phyloP scores from a whole-genome alignment of 2,113 vertebrate species.

The Acinonyx jubatus region DNA sequence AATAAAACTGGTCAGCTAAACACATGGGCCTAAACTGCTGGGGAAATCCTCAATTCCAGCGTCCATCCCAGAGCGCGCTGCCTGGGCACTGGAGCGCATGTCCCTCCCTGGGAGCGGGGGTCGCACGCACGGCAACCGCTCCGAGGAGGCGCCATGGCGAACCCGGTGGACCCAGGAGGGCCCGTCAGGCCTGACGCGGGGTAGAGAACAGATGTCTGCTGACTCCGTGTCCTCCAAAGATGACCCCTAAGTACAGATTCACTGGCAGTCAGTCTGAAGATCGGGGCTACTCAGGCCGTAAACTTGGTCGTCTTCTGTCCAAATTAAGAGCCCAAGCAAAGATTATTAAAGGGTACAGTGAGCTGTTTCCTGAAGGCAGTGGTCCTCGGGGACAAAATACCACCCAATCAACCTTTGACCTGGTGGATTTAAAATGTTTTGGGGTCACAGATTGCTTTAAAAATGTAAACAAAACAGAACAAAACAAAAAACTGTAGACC shows the following conservation, averaged over 20 bases:
- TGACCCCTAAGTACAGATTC: neutral
- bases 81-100: neutral
- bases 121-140: neutral
- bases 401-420: neutral
- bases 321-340: constrained; percentile 35
- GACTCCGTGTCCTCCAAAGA: neutral
- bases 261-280: neutral
- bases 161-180: accelerated
- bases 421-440: neutral
- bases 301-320: neutral
- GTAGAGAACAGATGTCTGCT: neutral
- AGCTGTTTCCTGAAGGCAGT: constrained; percentile 38
- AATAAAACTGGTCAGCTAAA: neutral
- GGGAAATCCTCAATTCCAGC: neutral
- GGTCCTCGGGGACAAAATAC: neutral
- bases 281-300: neutral
- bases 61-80: accelerated
- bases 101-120: neutral
- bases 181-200: neutral
- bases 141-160: neutral
- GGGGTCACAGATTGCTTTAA: neutral
- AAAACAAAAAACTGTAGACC: neutral
- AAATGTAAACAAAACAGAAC: neutral
- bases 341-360: neutral
- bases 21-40: neutral